A percentile compares a stretch with the other conserved stretches of the same genome.
These are phyloP conservation scores for Cheilosia pagana DNA, from an alignment of 2,888 invertebrate genomes.

Conservation along the genomic window DNA sequence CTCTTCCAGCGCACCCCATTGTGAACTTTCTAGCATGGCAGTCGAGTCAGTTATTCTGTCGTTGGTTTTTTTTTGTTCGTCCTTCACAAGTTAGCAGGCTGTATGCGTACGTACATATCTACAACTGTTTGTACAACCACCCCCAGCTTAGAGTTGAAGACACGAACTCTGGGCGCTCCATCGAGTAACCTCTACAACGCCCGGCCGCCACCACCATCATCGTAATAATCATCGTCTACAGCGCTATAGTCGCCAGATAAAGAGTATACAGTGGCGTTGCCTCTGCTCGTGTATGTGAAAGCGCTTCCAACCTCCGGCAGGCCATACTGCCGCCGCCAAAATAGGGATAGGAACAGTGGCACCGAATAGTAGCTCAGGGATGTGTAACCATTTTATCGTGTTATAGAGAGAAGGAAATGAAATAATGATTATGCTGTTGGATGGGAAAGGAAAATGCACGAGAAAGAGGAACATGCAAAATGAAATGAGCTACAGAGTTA, in stretches of 20 bases:
- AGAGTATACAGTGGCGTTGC: conserved; percentile 46
- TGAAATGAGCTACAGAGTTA: conserved; percentile 42
- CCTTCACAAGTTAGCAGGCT: conserved; percentile 63
- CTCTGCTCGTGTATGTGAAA: conserved; percentile 30
- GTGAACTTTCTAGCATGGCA: conserved; percentile 31
- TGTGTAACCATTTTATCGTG: conserved; percentile 58
- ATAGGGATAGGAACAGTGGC: conserved; percentile 62
- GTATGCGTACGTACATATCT: conserved; percentile 15
- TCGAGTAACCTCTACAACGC: conserved; percentile 66
- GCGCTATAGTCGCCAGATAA: conserved; percentile 38
- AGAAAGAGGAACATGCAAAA: conserved; percentile 41
- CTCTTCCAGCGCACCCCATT: conserved; percentile 3
- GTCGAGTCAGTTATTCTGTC: conserved; percentile 45
- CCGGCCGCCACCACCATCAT: conserved; percentile 27
- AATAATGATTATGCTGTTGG: conserved; percentile 71
- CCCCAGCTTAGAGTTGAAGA: conserved; percentile 59
- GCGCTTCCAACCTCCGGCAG: conserved; percentile 42
- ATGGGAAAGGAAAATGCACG: conserved; percentile 16
- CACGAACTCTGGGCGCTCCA: conserved; percentile 65
- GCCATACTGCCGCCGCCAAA: conserved; percentile 17
- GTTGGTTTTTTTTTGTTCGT: conserved; percentile 41
- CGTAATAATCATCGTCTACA: conserved; percentile 56
- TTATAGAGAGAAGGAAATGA: conserved; percentile 66
- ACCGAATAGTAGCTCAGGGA: conserved; percentile 66
- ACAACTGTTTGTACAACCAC: not conserved